Evolutionary conservation across 2,113 vertebrate genomes (phyloP).

Genomic region (Oxyura jamaicensis): DNA sequence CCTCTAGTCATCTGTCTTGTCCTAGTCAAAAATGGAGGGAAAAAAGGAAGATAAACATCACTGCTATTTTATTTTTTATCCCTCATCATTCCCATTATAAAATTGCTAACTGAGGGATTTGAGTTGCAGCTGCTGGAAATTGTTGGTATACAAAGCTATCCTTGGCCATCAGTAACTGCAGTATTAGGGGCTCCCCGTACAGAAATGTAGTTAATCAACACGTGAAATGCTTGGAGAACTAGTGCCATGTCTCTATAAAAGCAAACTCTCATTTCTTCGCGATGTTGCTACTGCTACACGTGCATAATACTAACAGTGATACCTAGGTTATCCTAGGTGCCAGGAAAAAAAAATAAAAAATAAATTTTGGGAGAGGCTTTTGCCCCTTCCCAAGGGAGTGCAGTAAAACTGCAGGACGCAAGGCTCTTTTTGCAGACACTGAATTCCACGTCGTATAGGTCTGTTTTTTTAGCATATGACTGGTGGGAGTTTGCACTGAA

Average conservation of each 20-base stretch:
- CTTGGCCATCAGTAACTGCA: background rate
- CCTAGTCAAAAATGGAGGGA: background rate
- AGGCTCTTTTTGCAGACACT: background rate
- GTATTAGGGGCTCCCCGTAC: background rate
- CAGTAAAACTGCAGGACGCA: background rate
- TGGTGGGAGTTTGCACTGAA: background rate
- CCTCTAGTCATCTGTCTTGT: background rate
- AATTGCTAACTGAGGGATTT: background rate
- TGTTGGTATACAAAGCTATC: background rate
- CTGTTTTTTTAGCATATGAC: background rate
- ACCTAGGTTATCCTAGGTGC: background rate
- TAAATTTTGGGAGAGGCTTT: rapidly evolving
- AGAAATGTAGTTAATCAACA: background rate
- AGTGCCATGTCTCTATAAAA: rapidly evolving
- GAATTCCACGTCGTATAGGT: rapidly evolving
- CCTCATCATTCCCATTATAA: background rate
- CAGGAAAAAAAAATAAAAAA: background rate
- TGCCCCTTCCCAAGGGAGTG: background rate
- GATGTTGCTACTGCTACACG: background rate
- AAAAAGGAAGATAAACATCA: background rate
- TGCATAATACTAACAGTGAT: background rate
- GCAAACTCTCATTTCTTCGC: background rate
- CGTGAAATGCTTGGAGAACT: background rate
- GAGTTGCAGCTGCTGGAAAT: background rate
- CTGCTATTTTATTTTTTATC: background rate